phyloP scores from a whole-genome alignment of 2,888 invertebrate species.

The Gasteruption jaculator region DNA sequence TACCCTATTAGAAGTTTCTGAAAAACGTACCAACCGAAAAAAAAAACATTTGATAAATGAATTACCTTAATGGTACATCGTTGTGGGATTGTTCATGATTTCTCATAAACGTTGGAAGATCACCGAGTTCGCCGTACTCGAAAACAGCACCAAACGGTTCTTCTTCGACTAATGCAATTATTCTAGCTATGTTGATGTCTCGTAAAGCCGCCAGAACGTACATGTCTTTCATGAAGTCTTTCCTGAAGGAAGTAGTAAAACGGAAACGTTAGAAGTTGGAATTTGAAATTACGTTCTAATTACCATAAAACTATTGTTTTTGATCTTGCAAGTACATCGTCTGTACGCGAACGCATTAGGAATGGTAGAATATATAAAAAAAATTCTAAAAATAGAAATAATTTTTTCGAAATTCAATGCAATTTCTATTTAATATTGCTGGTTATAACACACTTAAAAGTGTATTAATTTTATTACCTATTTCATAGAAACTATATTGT shows the following conservation, averaged over 20 bases:
- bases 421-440: too few relatives aligned
- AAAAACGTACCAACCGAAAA: neutral
- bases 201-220: conserved; percentile 78
- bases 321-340: too few relatives aligned
- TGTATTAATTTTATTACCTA: too few relatives aligned
- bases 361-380: too few relatives aligned
- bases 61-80: conserved; percentile 35
- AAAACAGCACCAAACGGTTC: conserved; percentile 86
- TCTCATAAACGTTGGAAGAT: conserved; percentile 67
- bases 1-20: too few relatives aligned
- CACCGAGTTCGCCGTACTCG: conserved; percentile 84
- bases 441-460: too few relatives aligned
- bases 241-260: conserved; percentile 54
- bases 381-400: too few relatives aligned
- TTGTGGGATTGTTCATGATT: conserved; percentile 36
- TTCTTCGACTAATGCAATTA: conserved; percentile 77
- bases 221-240: conserved; percentile 84
- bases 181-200: conserved; percentile 78
- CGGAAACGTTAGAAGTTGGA: conserved; percentile 1
- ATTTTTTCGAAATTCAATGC: too few relatives aligned
- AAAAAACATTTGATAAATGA: conserved; percentile 3
- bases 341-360: too few relatives aligned
- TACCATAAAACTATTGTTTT: too few relatives aligned
- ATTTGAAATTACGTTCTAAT: neutral
- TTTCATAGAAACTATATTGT: too few relatives aligned